These are phyloP conservation scores for Fregata magnificens DNA, from an alignment of 2,113 vertebrate species.

Conservation along the genomic window DNA sequence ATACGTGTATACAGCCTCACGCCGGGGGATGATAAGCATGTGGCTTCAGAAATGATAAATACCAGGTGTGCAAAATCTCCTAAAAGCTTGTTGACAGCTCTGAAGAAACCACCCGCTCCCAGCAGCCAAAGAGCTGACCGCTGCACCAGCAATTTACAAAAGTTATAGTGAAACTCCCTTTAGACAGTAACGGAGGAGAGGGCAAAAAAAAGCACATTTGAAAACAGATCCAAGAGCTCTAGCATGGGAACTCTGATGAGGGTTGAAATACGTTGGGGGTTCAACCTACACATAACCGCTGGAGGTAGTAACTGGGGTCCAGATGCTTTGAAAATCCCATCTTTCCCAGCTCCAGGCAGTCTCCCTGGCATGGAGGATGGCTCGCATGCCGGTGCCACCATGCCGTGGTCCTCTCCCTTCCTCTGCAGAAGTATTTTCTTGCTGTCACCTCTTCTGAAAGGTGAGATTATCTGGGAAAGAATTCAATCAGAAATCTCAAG, in stretches of 20 bases:
- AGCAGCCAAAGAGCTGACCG: neutral
- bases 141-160: neutral
- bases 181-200: neutral
- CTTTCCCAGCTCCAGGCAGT: neutral
- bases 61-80: neutral
- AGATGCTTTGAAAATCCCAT: neutral
- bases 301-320: neutral
- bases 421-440: neutral
- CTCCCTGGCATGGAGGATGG: fast-evolving
- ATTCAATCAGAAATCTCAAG: neutral
- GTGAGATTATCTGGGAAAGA: neutral
- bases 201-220: neutral
- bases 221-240: neutral
- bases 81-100: constrained; percentile 2
- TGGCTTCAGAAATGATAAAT: constrained; percentile 2
- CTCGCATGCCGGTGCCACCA: fast-evolving
- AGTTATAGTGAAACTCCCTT: neutral
- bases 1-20: neutral
- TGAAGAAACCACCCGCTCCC: neutral
- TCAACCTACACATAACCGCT: neutral
- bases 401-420: neutral
- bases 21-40: neutral
- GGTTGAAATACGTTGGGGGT: neutral
- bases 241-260: neutral
- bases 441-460: neutral